These are phyloP conservation scores for Myzus persicae DNA, from an alignment of 1,140 invertebrate genomes.

Conservation along the genomic window DNA sequence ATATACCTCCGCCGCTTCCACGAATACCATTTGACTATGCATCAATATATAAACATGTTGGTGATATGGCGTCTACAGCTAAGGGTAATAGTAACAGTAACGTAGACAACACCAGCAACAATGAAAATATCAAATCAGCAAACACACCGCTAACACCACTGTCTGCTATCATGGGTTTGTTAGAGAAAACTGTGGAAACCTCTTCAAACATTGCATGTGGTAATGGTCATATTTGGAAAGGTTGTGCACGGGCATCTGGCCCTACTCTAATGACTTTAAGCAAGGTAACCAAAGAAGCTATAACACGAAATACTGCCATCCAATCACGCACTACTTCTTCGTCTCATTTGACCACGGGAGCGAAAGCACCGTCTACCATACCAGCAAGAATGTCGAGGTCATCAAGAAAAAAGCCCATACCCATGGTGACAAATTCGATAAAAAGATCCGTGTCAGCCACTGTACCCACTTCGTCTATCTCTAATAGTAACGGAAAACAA, in stretches of 20 bases:
- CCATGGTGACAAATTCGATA: not conserved
- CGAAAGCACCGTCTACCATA: not conserved
- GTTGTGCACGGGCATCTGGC: not conserved
- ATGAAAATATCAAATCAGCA: not conserved
- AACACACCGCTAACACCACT: not conserved
- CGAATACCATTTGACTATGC: not conserved
- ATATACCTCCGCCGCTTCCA: not conserved
- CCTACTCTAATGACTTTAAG: not conserved
- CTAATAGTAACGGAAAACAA: not conserved
- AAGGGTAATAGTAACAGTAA: not conserved
- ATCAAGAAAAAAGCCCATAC: not conserved
- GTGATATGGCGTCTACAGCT: not conserved
- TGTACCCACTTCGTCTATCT: no score
- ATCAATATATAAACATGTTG: not conserved
- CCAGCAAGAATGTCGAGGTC: not conserved
- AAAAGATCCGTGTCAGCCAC: not conserved
- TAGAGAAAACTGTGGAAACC: not conserved
- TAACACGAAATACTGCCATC: not conserved
- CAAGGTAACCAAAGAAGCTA: not conserved
- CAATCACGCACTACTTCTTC: no score
- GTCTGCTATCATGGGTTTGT: not conserved
- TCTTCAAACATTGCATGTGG: not conserved
- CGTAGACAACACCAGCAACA: no score
- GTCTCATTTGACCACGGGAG: not conserved
- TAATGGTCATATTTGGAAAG: not conserved